These are phyloP conservation scores for Oriolus oriolus DNA, from an alignment of 2,113 vertebrate species.

Conservation along the genomic window DNA sequence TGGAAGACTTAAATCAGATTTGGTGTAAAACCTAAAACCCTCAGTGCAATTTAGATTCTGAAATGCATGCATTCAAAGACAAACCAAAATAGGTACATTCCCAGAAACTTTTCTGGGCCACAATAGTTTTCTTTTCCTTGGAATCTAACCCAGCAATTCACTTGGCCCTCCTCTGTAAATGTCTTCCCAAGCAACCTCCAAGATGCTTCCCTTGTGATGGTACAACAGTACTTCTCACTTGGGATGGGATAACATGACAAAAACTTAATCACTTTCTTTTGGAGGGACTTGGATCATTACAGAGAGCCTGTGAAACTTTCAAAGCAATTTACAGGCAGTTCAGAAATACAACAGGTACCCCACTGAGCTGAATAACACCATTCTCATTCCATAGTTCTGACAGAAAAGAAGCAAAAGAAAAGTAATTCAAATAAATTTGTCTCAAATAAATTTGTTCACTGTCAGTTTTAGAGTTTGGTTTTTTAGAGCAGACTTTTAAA, in stretches of 20 bases:
- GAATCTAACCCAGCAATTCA: not conserved
- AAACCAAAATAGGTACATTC: not conserved
- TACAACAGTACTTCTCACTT: not conserved
- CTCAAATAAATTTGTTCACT: not conserved
- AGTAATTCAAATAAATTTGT: not conserved
- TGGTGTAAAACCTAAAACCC: not conserved
- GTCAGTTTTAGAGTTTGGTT: not conserved
- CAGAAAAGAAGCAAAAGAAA: not conserved
- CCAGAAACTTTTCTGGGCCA: not conserved
- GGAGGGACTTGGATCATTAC: not conserved
- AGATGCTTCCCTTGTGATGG: not conserved
- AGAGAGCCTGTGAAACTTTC: not conserved
- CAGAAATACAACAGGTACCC: not conserved
- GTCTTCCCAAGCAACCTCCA: not conserved
- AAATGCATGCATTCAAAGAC: not conserved
- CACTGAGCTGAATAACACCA: not conserved
- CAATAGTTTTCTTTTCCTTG: not conserved
- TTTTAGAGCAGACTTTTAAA: not conserved
- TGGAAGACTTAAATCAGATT: not conserved
- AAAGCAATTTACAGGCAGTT: not conserved
- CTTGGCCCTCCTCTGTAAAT: not conserved
- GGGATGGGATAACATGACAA: not conserved
- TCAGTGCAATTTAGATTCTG: not conserved
- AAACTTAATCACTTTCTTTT: not conserved
- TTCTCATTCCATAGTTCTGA: not conserved